Conservation (phyloP, 1,140 invertebrate genomes). For the Trissolcus basalis region DNA sequence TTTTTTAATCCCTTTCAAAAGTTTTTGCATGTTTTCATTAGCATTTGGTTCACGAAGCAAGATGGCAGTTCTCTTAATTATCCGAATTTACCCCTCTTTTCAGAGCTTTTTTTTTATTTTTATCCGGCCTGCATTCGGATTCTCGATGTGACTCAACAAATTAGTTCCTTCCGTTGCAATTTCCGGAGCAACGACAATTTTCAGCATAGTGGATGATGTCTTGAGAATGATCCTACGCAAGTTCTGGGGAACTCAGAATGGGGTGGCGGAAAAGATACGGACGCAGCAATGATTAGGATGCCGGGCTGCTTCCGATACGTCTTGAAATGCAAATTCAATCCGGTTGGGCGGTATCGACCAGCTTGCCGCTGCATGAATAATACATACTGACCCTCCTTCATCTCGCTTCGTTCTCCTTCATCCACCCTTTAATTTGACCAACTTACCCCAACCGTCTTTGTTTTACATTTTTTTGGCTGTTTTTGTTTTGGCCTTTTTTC, state of each 20-base stretch:
- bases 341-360: conserved; percentile 64
- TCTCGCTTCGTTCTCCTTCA: conserved; percentile 32
- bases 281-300: conserved; percentile 58
- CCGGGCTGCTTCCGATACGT: conserved; percentile 62
- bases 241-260: background rate
- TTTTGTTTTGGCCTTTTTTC: no score
- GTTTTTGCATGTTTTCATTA: conserved; percentile 15
- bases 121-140: conserved; percentile 39
- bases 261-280: conserved; percentile 51
- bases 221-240: conserved; percentile 51
- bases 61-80: conserved; percentile 52
- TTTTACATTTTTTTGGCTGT: conserved; percentile 5
- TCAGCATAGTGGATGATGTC: conserved; percentile 46
- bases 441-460: background rate
- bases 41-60: conserved; percentile 24
- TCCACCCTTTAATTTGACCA: conserved; percentile 41
- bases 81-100: conserved; percentile 24
- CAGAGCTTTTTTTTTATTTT: conserved; percentile 24
- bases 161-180: conserved; percentile 59
- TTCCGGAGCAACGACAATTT: conserved; percentile 53
- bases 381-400: conserved; percentile 62
- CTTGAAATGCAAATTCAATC: conserved; percentile 69
- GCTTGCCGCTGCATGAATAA: conserved; percentile 65
- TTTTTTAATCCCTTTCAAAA: conserved; percentile 25
- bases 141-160: conserved; percentile 54